These are phyloP conservation scores for Vicugna pacos DNA, from an alignment of 2,113 vertebrate species.

Conservation along the genomic window DNA sequence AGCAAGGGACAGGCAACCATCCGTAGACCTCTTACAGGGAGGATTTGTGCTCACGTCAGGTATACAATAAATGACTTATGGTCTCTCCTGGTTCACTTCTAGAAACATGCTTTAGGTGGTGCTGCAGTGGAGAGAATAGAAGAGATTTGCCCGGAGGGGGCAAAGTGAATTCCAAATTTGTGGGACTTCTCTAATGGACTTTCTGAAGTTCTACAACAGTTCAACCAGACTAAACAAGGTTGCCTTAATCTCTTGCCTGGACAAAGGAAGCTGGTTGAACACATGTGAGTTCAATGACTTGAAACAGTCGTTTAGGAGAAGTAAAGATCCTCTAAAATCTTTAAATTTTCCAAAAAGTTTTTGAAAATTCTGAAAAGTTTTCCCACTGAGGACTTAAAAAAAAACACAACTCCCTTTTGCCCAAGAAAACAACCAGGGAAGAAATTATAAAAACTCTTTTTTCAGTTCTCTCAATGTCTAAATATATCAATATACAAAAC, in stretches of 20 bases:
- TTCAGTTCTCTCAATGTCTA: constrained; percentile 79
- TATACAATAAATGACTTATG: not conserved
- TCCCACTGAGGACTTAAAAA: constrained; percentile 45
- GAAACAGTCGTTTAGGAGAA: constrained; percentile 26
- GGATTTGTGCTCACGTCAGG: not conserved
- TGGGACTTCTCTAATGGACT: not conserved
- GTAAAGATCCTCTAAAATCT: constrained; percentile 53
- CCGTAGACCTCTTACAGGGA: not conserved
- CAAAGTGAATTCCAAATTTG: not conserved
- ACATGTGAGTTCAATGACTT: not conserved
- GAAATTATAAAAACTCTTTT: constrained; percentile 75
- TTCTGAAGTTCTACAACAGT: not conserved
- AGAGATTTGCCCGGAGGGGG: not conserved
- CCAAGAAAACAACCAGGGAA: constrained; percentile 75
- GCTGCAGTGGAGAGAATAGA: not conserved
- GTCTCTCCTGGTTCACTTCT: not conserved
- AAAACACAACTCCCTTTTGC: constrained; percentile 36
- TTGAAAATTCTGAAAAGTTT: constrained; percentile 69
- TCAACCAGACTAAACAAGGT: not conserved
- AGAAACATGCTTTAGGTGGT: not conserved
- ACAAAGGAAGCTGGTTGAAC: not conserved
- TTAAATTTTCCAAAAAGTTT: constrained; percentile 68
- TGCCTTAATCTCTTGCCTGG: not conserved
- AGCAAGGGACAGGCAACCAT: not conserved
- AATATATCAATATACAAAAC: constrained; percentile 84